Evolutionary conservation across 2,888 invertebrate species (phyloP), one percentile per base, ranked within the genome.

Genomic region (Drosophila multiciliata): DNA sequence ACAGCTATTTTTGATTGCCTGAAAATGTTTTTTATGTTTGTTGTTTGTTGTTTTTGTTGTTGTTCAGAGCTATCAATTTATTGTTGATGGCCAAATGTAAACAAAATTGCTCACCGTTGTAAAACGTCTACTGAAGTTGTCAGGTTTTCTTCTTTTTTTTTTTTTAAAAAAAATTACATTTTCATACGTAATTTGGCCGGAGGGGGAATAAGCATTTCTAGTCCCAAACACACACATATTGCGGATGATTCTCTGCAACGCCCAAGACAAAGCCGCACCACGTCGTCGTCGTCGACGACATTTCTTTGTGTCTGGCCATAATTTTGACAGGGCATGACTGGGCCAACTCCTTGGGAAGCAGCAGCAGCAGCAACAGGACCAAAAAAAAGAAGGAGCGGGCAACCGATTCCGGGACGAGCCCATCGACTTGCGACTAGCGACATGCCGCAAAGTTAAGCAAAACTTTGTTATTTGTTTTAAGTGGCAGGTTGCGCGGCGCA

Each of bases 401-500:
- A 66, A 40, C 20, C 50, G 57, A 36, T 50, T 52, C 45, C 55
- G 63, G 66, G 66, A 45, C 55, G 38, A 50, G 73, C 50, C 55
- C 38, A 64, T 60, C 61, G 52, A 69, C 55, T 55, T 38, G 38
- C 55, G 55, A 38, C 38, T 55, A 38, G 67, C 81, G 72, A 82
- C 78, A 76, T 82, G 82, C 82, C 79, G 84, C 82, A 88, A 89
- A 90, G 91, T 91, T 89, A 86, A 86, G 81, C 82, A 83, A 89
- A 89, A 91, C 89, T 91, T 89, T 91, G 80, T 83, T 91, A 89
- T 89, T 89, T 91, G 91, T 89, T 89, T 87, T 89, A 90, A 90
- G 90, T 87, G 87, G 87, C 87, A 89, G 80, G 90, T 80, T 89
- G 89, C 73, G 75, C 68, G 80, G 66, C 57, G 75, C 74, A 87